Evolutionary conservation across 2,113 vertebrate species (phyloP), one percentile per base, ranked within the genome.

Genomic region (Rousettus leschenaultii): DNA sequence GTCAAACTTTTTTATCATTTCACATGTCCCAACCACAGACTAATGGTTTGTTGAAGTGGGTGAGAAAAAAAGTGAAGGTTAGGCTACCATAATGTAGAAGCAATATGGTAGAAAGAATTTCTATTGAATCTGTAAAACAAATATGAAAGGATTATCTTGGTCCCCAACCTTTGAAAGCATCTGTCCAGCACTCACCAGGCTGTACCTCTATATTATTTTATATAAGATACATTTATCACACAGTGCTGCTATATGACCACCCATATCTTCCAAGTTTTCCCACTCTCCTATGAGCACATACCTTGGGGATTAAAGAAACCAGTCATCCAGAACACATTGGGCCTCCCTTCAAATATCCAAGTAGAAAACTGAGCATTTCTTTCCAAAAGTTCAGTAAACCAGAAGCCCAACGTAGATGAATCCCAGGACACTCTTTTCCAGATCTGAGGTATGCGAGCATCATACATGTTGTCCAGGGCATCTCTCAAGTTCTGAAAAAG

Each of bases 221-320:
- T 22, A 14, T 40, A 33, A 55, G 10, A 9, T 7, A 26, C 26
- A 6, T 21, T 22, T 5, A 13, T 10, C 59, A 51, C 8, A 24
- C 57, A 8, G 14, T 0, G 33, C 10, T 43, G 40, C n/a, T 33
- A 15, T 5, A 28, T n/a, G 53, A 19, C 77, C 3, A 18, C 3
- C 43, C 51, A 21, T 0, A 26, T 2, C 13, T 11, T 40, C 12
- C 51, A 35, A 19, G 30, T 35, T n/a, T 40, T 33, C 15, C 51
- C 15, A 33, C 73, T 40, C 40, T 55, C 51, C 40, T 78, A 48
- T 30, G 85, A 88, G 48, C 93, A 95, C 68, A 9, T 97, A 99
- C 98, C 98, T 98, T 99, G 99, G 18, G 99, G 98, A 83, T 99
- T 99, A 96, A 99, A 99, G 97, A 99, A 99, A 75, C 99, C 99